Evolutionary conservation across 2,888 invertebrate species (phyloP).

Genomic region (Watsonalla binaria): DNA sequence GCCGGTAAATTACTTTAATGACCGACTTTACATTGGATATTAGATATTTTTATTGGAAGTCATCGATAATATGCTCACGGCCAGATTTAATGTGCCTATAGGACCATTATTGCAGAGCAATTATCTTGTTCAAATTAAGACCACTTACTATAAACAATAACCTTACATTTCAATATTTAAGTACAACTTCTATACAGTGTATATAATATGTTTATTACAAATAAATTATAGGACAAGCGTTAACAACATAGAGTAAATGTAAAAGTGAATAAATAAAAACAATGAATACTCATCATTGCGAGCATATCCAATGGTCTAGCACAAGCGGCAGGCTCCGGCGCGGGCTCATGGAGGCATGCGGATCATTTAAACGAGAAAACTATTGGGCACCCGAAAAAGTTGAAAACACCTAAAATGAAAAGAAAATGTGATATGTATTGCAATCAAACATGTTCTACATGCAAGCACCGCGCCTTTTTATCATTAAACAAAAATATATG

Average conservation of each 20-base stretch:
- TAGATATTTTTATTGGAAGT: too few species aligned
- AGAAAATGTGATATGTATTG: conserved; percentile 73
- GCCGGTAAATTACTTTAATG: too few species aligned
- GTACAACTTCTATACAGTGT: not conserved
- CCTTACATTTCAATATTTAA: not conserved
- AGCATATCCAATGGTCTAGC: conserved; percentile 70
- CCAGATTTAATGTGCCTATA: too few species aligned
- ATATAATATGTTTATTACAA: conserved; percentile 4
- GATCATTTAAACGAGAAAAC: conserved; percentile 78
- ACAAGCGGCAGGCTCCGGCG: conserved; percentile 64
- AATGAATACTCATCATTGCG: conserved; percentile 77
- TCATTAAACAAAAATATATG: not conserved
- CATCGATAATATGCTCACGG: too few species aligned
- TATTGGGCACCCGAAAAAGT: conserved; percentile 79
- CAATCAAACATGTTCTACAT: conserved; percentile 27
- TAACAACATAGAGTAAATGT: conserved; percentile 34
- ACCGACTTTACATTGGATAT: too few species aligned
- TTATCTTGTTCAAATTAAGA: not conserved
- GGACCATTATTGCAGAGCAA: not conserved
- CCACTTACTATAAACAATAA: not conserved
- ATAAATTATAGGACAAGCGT: conserved; percentile 29
- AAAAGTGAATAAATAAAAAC: conserved; percentile 63
- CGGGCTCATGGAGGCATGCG: conserved; percentile 44
- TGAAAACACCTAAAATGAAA: conserved; percentile 79
- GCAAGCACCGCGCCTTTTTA: conserved; percentile 43